These are phyloP conservation scores for Trisateles emortualis DNA, from an alignment of 2,888 invertebrate species.

Conservation along the genomic window DNA sequence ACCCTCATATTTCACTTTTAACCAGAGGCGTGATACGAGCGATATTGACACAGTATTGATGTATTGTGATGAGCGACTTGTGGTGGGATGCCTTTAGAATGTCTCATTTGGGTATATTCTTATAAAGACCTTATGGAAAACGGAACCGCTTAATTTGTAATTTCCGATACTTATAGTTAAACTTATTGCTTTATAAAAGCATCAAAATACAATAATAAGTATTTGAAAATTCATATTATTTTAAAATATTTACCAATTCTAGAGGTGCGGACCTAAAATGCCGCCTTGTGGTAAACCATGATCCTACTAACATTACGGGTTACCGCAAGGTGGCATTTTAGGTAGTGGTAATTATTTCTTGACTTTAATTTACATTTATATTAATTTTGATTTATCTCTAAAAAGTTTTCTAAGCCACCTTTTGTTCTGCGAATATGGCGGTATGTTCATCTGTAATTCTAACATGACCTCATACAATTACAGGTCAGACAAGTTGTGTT, in stretches of 20 bases:
- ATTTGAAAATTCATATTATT: no score
- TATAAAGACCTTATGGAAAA: background rate
- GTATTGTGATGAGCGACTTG: conserved; percentile 22
- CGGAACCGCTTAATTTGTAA: background rate
- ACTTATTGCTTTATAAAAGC: no score
- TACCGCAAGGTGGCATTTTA: background rate
- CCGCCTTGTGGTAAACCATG: background rate
- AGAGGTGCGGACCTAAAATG: background rate
- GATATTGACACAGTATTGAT: conserved; percentile 34
- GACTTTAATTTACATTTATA: no score
- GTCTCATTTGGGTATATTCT: background rate
- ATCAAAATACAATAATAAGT: background rate
- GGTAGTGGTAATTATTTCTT: background rate
- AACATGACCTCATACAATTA: background rate
- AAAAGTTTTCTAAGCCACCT: no score
- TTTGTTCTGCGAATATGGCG: background rate
- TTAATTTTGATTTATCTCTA: no score
- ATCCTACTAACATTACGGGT: background rate
- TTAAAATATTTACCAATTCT: no score
- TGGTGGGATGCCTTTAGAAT: conserved; percentile 15
- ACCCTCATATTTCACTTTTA: conserved; percentile 1
- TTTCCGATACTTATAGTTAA: background rate
- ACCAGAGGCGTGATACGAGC: conserved; percentile 12
- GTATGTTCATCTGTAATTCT: background rate
- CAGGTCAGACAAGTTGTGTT: background rate